Conservation (phyloP, 2,113 vertebrate genomes). For the Paedocypris sp. region DNA sequence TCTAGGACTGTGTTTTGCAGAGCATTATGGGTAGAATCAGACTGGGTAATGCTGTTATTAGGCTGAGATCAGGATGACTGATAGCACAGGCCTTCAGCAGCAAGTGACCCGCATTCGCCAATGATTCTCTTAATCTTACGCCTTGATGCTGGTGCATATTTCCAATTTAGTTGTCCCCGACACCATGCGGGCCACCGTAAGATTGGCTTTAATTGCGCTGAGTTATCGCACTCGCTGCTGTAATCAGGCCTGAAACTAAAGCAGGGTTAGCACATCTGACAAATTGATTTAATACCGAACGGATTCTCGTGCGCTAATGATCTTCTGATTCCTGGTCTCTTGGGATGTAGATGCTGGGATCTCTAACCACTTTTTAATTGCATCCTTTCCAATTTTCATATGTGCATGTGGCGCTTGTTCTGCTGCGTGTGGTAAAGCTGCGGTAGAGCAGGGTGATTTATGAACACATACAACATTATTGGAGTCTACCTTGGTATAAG, state of each 20-base stretch:
- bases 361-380: constrained; percentile 2
- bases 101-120: constrained; percentile 53
- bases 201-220: constrained; percentile 59
- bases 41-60: constrained; percentile 55
- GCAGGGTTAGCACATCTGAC: constrained; percentile 58
- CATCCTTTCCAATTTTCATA: background rate
- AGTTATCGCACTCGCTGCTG: constrained; percentile 53
- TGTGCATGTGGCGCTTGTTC: background rate
- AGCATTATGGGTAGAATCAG: constrained; percentile 37
- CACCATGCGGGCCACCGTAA: constrained; percentile 43
- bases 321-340: constrained; percentile 44
- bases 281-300: constrained; percentile 67
- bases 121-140: constrained; percentile 51
- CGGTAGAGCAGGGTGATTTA: background rate
- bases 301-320: constrained; percentile 57
- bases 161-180: constrained; percentile 55
- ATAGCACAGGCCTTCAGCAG: constrained; percentile 48
- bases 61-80: constrained; percentile 51
- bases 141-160: constrained; percentile 57
- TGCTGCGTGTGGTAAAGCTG: background rate
- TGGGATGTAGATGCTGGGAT: background rate
- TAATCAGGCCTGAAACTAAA: constrained; percentile 60
- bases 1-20: background rate
- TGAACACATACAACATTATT: background rate
- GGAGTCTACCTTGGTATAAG: background rate